Conservation (phyloP, 35 echinoderm and acorn worm genomes). For the Antedon bifida region DNA sequence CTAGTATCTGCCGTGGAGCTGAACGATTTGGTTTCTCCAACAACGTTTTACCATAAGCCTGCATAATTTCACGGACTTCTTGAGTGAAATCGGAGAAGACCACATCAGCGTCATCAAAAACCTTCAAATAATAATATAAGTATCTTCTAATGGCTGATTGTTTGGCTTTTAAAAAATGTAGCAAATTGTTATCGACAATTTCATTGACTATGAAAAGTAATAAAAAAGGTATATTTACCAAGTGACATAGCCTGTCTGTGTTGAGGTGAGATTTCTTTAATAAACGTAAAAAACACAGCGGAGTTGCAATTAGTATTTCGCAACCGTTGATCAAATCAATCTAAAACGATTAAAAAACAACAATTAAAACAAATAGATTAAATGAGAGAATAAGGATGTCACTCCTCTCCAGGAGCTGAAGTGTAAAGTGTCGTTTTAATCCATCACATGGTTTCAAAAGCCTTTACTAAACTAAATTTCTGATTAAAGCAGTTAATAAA, state of each 20-base stretch:
- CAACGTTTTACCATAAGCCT: slow-evolving; percentile 24
- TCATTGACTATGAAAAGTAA: too few species aligned
- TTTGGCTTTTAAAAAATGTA: too few species aligned
- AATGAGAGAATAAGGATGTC: not conserved
- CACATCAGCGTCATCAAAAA: slow-evolving; percentile 80
- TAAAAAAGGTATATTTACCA: slow-evolving; percentile 38
- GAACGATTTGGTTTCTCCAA: slow-evolving; percentile 10
- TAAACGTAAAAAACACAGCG: slow-evolving; percentile 53
- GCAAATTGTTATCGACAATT: too few species aligned
- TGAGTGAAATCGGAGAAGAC: slow-evolving; percentile 47
- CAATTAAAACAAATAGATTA: not conserved
- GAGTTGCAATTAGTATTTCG: slow-evolving; percentile 51
- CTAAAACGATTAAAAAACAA: slow-evolving; percentile 15
- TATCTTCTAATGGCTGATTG: not conserved
- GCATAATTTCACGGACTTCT: slow-evolving; percentile 54
- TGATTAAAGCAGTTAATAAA: too few species aligned
- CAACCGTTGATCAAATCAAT: slow-evolving; percentile 67
- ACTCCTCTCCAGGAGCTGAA: too few species aligned
- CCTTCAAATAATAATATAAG: slow-evolving; percentile 22
- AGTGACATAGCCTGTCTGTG: slow-evolving; percentile 61
- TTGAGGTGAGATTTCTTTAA: slow-evolving; percentile 35
- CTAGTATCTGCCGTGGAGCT: slow-evolving; percentile 45
- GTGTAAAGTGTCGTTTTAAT: too few species aligned
- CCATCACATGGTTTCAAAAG: too few species aligned
- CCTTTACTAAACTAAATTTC: too few species aligned